Base-by-base conservation (phyloP, 2,888 invertebrate genomes). In the Drosophila tanythrix region DNA sequence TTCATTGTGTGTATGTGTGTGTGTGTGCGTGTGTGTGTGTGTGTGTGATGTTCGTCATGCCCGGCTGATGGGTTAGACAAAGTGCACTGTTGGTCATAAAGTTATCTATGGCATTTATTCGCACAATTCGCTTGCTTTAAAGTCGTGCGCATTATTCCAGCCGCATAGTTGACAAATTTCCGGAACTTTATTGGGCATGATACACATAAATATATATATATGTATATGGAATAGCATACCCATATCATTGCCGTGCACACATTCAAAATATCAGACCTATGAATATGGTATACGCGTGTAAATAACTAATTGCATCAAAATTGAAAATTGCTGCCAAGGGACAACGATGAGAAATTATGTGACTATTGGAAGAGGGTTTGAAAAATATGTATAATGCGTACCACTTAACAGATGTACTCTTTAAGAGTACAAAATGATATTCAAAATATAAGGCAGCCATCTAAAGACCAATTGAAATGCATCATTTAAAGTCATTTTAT, bases 131-230 rank as follows among this genome's bases (percentile, higher is more conserved):
- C 70, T 71, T 63, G 83, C 67, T 81, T 81, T 71, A 74, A 82
- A 79, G 53, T 82, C 78, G 52, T 38, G 60, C 78, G 63, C 62
- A 66, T 65, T 77, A 81, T 81, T 69, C 79, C 56, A 65, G 65
- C 66, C 75, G 83, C 88, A 85, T 86, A 88, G 90, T 78, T 85
- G 86, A 85, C 85, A 85, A 89, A 88, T 88, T 85, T 72, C 63
- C 56, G 27, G 46, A 38, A 79, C 75, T 74, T 68, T 74, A 76
- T 76, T 79, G 69, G 58, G 53, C 40, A 69, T 62, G 69, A 33
- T 40, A 50, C 64, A 57, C 46, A 59, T 18, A 43, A 1, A 8
- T 18, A 29, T 29, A 58, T 5, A 11, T 5, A 10, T 7, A 29
- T 43, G 3, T 46, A 7, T 59, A 35, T 18, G 18, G 15, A n/a